Percentiles rank a stretch among this genome's conserved stretches.
Evolutionary conservation across 2,113 vertebrate species (phyloP).

Genomic region (Athene noctua): DNA sequence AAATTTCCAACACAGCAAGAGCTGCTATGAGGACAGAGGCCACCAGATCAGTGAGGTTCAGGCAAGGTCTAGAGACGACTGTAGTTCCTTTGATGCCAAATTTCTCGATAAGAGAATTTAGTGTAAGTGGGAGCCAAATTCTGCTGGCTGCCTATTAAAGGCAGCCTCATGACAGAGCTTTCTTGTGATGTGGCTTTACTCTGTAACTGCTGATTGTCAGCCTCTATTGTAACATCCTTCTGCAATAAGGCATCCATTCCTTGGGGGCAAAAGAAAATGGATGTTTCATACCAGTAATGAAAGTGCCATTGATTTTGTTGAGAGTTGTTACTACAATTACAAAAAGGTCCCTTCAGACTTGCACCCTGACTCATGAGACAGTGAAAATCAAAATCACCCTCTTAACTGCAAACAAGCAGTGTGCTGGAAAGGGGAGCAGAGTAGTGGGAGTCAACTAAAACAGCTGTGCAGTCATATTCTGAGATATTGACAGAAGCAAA

Average conservation of each 20-base stretch:
- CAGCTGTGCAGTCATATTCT: not conserved
- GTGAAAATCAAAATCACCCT: conserved; percentile 12
- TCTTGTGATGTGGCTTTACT: conserved; percentile 47
- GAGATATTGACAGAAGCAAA: not conserved
- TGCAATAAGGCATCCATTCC: not conserved
- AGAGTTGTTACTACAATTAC: not conserved
- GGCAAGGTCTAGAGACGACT: not conserved
- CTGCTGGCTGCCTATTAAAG: conserved; percentile 41
- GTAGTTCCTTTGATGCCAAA: not conserved
- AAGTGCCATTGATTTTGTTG: conserved; percentile 34
- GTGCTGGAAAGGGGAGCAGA: not conserved
- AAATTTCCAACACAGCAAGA: not conserved
- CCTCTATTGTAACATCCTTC: not conserved
- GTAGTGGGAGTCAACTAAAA: not conserved
- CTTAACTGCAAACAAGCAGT: not conserved
- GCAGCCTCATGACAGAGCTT: conserved; percentile 29
- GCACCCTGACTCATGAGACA: not conserved
- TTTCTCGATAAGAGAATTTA: conserved; percentile 35
- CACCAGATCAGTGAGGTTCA: not conserved
- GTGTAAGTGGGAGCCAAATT: not conserved
- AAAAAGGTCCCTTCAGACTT: not conserved
- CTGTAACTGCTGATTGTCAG: conserved; percentile 3
- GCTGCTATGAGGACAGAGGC: not conserved
- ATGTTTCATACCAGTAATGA: not conserved
- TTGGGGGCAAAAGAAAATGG: not conserved